Base-by-base conservation (phyloP, 2,113 vertebrate species). In the Alectura lathami region DNA sequence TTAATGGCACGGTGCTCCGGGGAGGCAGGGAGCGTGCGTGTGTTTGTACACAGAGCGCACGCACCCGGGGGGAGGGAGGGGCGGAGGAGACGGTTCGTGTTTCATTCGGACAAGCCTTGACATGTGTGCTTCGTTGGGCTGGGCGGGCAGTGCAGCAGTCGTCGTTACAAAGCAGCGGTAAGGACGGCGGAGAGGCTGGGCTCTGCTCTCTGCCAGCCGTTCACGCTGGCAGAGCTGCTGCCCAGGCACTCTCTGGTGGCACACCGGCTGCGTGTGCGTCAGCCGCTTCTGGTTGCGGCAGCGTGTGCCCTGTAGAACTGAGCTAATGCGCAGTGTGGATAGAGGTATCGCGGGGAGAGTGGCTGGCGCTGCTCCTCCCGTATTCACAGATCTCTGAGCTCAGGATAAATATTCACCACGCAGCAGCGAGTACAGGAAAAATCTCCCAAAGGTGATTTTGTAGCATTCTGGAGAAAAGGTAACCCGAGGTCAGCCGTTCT, bases 51-150 rank as follows among this genome's bases (percentile, higher is more conserved):
- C 13, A 38, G 27, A 89, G 8, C 6, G 69, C 27, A 74, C 38
- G 38, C 79, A 57, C 50, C 68, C 56, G 60, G 59, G 91, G 73
- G 47, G 30, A 84, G 88, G 95, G 96, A 96, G 92, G 92, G 60
- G 84, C 83, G 23, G n/a, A 70, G n/a, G 73, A 94, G 51, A 64
- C 90, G 57, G 91, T 95, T 95, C 83, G 69, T 93, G 36, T 76
- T 83, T 86, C 62, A 66, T 77, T 48, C 48, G 91, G 89, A 74
- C 96, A 95, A 96, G 97, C 86, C 95, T 89, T 95, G 94, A 95
- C 97, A 92, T 36, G 94, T 74, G 69, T 59, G 78, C 83, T 72
- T 90, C 62, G 23, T 80, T 89, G 86, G 63, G 75, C 64, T 80
- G 64, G 32, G 30, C 51, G 53, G 30, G 21, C 42, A n/a, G 36